phyloP scores from a whole-genome alignment of 2,888 invertebrate genomes.

The Athalia circularis region DNA sequence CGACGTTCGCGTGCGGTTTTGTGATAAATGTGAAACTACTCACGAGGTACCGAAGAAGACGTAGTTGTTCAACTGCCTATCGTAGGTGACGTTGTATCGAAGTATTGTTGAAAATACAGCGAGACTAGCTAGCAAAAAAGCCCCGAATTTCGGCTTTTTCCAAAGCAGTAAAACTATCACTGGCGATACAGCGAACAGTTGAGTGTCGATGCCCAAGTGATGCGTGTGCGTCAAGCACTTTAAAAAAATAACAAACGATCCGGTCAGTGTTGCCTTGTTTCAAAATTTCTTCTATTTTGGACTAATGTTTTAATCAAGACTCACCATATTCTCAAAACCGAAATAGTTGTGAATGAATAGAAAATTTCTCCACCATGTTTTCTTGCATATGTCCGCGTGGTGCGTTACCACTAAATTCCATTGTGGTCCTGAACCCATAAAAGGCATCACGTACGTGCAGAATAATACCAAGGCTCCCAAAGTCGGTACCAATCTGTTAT shows the following conservation, averaged over 20 bases:
- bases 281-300: neutral
- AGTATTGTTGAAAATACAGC: constrained; percentile 78
- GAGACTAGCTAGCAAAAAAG: constrained; percentile 72
- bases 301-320: constrained; percentile 38
- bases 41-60: constrained; percentile 83
- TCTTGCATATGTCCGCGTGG: constrained; percentile 81
- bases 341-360: constrained; percentile 84
- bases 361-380: constrained; percentile 83
- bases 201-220: constrained; percentile 83
- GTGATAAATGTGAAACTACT: constrained; percentile 66
- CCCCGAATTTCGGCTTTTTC: constrained; percentile 78
- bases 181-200: constrained; percentile 80
- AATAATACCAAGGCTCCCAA: constrained; percentile 80
- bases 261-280: neutral
- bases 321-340: constrained; percentile 83
- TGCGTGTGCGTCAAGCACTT: constrained; percentile 84
- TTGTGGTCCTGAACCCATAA: constrained; percentile 80
- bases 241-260: constrained; percentile 56
- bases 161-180: constrained; percentile 78
- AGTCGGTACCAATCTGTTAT: constrained; percentile 78
- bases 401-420: constrained; percentile 83
- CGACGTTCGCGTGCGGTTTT: no score
- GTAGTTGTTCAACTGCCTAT: constrained; percentile 79
- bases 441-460: constrained; percentile 81
- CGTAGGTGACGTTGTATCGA: constrained; percentile 79